A percentile compares a stretch with the other conserved stretches of the same genome.
These are phyloP conservation scores for Lydus trimaculatus DNA, from an alignment of 2,888 invertebrate genomes.

Conservation along the genomic window DNA sequence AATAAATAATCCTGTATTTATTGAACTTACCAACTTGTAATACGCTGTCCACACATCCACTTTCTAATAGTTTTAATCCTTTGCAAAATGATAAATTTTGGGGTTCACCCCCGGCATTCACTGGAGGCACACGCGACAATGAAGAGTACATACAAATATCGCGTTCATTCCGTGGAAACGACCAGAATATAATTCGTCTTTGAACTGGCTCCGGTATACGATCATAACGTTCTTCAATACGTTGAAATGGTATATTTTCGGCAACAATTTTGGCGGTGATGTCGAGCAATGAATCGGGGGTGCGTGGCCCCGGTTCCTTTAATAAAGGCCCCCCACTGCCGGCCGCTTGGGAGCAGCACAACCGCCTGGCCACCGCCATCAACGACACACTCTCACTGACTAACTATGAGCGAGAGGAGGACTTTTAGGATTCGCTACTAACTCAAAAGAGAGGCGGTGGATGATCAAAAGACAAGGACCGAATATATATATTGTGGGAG, in stretches of 20 bases:
- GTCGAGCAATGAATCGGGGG: constrained; percentile 80
- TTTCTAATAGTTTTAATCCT: constrained; percentile 83
- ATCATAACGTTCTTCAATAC: constrained; percentile 86
- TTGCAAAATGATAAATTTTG: constrained; percentile 86
- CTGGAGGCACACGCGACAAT: constrained; percentile 67
- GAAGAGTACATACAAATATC: constrained; percentile 92
- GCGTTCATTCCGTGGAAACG: constrained; percentile 85
- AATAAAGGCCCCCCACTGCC: constrained; percentile 55
- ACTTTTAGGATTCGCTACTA: constrained; percentile 17
- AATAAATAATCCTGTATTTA: not conserved
- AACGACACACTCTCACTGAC: constrained; percentile 59
- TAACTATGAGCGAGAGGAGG: constrained; percentile 44
- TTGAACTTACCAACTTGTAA: constrained; percentile 85
- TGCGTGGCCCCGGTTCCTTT: constrained; percentile 55
- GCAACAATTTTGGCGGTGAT: constrained; percentile 85
- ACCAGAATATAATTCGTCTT: constrained; percentile 87
- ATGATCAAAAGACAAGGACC: constrained; percentile 8
- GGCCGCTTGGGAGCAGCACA: constrained; percentile 60
- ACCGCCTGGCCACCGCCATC: constrained; percentile 61
- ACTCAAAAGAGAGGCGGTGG: not conserved
- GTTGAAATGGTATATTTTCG: constrained; percentile 84
- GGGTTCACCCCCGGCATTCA: constrained; percentile 68
- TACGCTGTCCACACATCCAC: constrained; percentile 83
- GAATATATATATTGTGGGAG: constrained; percentile 2
- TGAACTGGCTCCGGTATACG: constrained; percentile 90